Conservation (phyloP, 1,140 invertebrate species). For the Dreissena polymorpha region DNA sequence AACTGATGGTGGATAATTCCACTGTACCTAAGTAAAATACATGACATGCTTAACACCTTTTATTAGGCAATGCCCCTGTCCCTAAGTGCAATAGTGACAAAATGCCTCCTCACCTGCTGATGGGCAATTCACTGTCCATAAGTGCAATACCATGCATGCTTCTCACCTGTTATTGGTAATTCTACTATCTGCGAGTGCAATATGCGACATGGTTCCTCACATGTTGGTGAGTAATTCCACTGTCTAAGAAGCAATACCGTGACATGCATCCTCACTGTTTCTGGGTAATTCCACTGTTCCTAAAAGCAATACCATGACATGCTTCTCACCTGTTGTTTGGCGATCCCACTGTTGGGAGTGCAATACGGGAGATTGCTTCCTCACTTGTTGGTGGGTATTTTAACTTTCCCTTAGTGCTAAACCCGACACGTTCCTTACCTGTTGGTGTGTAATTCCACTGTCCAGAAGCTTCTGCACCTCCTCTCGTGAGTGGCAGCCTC, state of each 20-base stretch:
- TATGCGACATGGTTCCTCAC: neutral
- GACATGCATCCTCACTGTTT: too few species aligned
- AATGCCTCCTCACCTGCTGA: neutral
- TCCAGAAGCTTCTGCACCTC: slow-evolving; percentile 71
- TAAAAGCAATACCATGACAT: too few species aligned
- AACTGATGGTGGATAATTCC: too few species aligned
- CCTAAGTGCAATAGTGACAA: too few species aligned
- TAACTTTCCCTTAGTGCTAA: neutral
- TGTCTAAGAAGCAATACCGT: too few species aligned
- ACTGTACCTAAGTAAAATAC: too few species aligned
- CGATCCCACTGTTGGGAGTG: too few species aligned
- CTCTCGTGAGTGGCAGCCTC: slow-evolving; percentile 75
- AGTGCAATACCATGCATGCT: neutral
- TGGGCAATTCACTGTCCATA: neutral
- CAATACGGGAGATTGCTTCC: too few species aligned
- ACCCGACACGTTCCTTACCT: slow-evolving; percentile 52
- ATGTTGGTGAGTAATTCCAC: neutral
- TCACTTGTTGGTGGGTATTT: neutral
- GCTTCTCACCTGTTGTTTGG: too few species aligned
- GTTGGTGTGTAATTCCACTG: slow-evolving; percentile 67
- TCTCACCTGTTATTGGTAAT: slow-evolving; percentile 1
- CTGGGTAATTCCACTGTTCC: too few species aligned
- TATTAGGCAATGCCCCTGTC: too few species aligned
- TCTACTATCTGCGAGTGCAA: neutral
- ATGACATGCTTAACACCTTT: too few species aligned